Conservation (phyloP, 2,113 vertebrate genomes). For the Burhinus bistriatus region DNA sequence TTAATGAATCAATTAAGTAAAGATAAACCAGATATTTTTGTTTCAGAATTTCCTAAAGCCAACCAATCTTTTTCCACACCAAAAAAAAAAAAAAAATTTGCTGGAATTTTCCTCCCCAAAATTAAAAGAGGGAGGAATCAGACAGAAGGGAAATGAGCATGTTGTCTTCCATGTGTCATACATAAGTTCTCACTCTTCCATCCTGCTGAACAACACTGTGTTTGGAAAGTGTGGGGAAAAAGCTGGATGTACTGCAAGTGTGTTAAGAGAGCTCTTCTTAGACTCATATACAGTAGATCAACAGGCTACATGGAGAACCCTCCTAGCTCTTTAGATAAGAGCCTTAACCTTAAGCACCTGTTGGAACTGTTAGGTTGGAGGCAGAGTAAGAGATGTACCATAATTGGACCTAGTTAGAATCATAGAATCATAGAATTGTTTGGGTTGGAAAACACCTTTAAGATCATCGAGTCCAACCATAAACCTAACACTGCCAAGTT, state of each 20-base stretch:
- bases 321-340: background rate
- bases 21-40: background rate
- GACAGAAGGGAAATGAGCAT: background rate
- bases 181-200: background rate
- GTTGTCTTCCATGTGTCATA: background rate
- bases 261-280: background rate
- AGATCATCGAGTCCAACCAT: background rate
- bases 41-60: background rate
- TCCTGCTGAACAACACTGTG: background rate
- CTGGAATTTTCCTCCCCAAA: background rate
- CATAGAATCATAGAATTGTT: background rate
- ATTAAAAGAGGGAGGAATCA: background rate
- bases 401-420: background rate
- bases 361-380: background rate
- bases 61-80: background rate
- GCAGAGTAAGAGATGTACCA: background rate
- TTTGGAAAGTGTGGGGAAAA: background rate
- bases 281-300: background rate
- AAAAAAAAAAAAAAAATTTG: background rate
- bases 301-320: background rate
- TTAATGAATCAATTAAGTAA: background rate
- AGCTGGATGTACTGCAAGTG: background rate
- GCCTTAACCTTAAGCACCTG: background rate
- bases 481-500: background rate
- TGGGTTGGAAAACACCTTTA: background rate